Conservation (phyloP, 2,113 vertebrate species). For the Mirza zaza region DNA sequence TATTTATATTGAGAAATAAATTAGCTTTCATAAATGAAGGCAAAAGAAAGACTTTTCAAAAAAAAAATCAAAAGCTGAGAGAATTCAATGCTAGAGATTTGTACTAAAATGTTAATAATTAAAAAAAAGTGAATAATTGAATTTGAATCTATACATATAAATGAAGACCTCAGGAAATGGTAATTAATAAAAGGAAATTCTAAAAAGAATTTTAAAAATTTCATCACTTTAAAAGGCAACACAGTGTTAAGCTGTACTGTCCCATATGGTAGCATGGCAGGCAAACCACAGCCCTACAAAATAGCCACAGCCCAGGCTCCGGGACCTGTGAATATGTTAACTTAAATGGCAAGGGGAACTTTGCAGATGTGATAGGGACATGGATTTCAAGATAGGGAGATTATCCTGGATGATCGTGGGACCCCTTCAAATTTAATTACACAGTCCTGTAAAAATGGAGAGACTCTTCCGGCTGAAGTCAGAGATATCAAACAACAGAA, state of each 20-base stretch:
- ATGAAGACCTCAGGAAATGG: not conserved
- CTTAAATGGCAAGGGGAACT: too few relatives aligned
- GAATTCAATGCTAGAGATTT: not conserved
- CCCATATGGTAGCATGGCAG: fast-evolving
- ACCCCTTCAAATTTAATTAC: not conserved
- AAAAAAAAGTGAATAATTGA: not conserved
- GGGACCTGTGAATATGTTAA: fast-evolving
- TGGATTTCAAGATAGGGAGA: not conserved
- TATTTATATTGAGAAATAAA: not conserved
- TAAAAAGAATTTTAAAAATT: not conserved
- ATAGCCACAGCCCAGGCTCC: not conserved
- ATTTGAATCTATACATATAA: not conserved
- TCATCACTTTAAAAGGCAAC: not conserved
- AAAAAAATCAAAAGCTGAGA: not conserved
- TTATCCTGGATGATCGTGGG: not conserved
- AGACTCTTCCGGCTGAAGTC: not conserved
- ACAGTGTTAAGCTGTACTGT: too few relatives aligned
- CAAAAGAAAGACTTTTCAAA: not conserved
- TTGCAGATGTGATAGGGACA: not conserved
- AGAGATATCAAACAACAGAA: not conserved
- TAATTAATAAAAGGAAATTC: not conserved
- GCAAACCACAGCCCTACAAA: not conserved
- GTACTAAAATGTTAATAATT: not conserved
- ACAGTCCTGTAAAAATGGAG: not conserved
- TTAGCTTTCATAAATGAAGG: not conserved